A percentile compares a stretch with the other conserved stretches of the same genome.
Evolutionary conservation across 1,140 invertebrate species (phyloP).

Genomic region (Sycophaga agraensis): DNA sequence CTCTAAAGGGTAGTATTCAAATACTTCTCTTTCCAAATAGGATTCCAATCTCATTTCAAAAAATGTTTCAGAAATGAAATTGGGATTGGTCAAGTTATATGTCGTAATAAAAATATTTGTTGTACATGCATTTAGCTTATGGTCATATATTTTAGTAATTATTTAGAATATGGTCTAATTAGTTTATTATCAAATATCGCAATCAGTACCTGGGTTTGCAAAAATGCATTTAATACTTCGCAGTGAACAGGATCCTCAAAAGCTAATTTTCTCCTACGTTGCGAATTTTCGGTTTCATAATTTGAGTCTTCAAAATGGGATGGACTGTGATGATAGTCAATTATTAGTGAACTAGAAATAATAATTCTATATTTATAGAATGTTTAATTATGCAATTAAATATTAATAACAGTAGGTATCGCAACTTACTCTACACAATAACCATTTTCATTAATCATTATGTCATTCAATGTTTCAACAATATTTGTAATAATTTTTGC

Average conservation of each 20-base stretch:
- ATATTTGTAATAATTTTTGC: slow-evolving; percentile 75
- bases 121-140: no score
- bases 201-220: slow-evolving; percentile 71
- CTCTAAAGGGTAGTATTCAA: no score
- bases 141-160: no score
- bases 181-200: no score
- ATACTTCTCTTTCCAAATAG: no score
- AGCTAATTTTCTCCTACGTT: slow-evolving; percentile 63
- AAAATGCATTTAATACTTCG: slow-evolving; percentile 67
- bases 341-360: slow-evolving; percentile 53
- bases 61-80: no score
- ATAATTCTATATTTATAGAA: slow-evolving; percentile 5
- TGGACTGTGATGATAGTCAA: slow-evolving; percentile 49
- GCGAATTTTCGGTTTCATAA: slow-evolving; percentile 61
- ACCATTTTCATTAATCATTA: slow-evolving; percentile 72
- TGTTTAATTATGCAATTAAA: not conserved
- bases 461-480: slow-evolving; percentile 83
- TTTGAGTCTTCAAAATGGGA: slow-evolving; percentile 52
- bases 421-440: slow-evolving; percentile 67
- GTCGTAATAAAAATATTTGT: no score
- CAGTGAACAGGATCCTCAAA: slow-evolving; percentile 71
- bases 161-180: no score
- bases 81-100: no score
- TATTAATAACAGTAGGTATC: not conserved
- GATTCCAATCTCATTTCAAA: no score